Percentiles rank a stretch among this genome's conserved stretches.
Evolutionary conservation across 2,113 vertebrate species (phyloP).

Genomic region (Neolamprologus variostigma): DNA sequence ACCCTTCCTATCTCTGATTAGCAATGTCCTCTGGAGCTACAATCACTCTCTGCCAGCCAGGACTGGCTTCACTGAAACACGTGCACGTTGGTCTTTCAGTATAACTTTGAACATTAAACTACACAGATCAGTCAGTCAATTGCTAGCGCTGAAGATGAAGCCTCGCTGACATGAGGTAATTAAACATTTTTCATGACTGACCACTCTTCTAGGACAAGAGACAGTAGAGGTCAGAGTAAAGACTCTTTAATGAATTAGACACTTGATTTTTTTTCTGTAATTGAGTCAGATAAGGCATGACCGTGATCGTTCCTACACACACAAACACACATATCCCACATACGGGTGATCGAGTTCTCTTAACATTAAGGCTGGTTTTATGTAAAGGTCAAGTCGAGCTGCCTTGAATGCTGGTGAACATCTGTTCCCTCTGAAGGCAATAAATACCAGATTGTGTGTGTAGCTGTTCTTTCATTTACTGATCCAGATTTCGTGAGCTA

Average conservation of each 20-base stretch:
- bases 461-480: background rate
- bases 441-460: background rate
- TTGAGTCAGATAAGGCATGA: background rate
- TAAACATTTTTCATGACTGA: background rate
- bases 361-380: background rate
- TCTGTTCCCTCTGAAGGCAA: background rate
- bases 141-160: background rate
- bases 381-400: background rate
- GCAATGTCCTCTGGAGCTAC: background rate
- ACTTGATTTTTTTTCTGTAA: background rate
- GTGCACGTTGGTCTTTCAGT: background rate
- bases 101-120: background rate
- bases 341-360: background rate
- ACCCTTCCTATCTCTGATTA: constrained; percentile 14
- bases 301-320: background rate
- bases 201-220: background rate
- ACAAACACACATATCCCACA: background rate
- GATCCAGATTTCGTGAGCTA: background rate
- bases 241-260: background rate
- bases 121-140: background rate
- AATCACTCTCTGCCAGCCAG: background rate
- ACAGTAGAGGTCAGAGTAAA: background rate
- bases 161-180: background rate
- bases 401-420: background rate
- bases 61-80: background rate